Evolutionary conservation across 2,888 invertebrate species (phyloP), one percentile per base, ranked within the genome.

Genomic region (Euzophera pinguis): DNA sequence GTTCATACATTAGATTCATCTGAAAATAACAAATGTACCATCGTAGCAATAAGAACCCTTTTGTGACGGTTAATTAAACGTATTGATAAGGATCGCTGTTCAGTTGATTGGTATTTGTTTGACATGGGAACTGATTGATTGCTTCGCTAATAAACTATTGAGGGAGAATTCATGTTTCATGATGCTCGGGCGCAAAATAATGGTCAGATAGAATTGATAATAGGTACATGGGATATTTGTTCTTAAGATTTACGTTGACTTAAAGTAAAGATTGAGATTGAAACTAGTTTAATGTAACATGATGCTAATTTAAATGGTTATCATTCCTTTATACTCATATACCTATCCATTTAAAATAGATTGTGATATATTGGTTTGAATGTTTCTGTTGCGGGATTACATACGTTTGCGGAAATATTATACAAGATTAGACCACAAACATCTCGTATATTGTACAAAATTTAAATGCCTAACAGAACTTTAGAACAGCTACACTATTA

Each of bases 81-180:
- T 62, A 61, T 63, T 55, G 58, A 59, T 59, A 67, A 71, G 67
- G 60, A 61, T 67, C 62, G 65, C 62, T 73, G 68, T 69, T 69
- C 67, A 63, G 65, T 73, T 78, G 73, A 80, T 78, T 78, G 74
- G 69, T 73, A 71, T 73, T 77, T 80, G 74, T 78, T 77, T 76
- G 68, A 73, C 71, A 74, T 70, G 69, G 65, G 64, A 75, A 73
- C 64, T 73, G 76, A 80, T 81, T 77, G 73, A 73, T 75, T 73
- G 78, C 71, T 64, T 69, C 63, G 63, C 67, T 77, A 78, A 81
- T 82, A 82, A 81, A 75, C 70, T 71, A 78, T 77, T 75, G 75
- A 69, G 69, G 63, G 67, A 65, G 65, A 64, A 71, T 73, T 69
- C 64, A 53, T 58, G 60, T 62, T 58, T 59, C 58, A 61, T 39